phyloP scores from a whole-genome alignment of 1,140 invertebrate species.

The Drosophila santomea region DNA sequence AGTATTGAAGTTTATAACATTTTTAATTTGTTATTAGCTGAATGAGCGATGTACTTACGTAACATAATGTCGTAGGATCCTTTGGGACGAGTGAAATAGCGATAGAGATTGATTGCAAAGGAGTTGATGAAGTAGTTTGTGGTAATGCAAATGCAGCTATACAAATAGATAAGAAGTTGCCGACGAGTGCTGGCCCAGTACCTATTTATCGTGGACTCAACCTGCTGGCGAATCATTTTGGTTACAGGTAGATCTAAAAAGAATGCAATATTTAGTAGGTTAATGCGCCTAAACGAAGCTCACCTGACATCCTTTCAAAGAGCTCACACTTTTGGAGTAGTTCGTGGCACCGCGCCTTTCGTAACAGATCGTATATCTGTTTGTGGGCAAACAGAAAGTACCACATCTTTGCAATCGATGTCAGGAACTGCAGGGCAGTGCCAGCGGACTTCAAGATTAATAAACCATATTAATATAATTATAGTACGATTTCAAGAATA shows the following conservation, averaged over 20 bases:
- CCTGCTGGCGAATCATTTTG: slow-evolving; percentile 29
- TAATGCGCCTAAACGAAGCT: too few species aligned
- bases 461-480: background rate
- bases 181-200: slow-evolving; percentile 64
- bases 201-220: slow-evolving; percentile 50
- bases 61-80: slow-evolving; percentile 45
- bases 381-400: slow-evolving; percentile 62
- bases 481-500: too few species aligned
- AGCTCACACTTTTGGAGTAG: slow-evolving; percentile 63
- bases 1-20: background rate
- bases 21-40: too few species aligned
- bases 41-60: slow-evolving; percentile 49
- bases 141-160: slow-evolving; percentile 43
- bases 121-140: slow-evolving; percentile 65
- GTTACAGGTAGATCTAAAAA: slow-evolving; percentile 55
- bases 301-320: slow-evolving; percentile 57
- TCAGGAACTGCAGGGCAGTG: slow-evolving; percentile 62
- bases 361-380: slow-evolving; percentile 50
- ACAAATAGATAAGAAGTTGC: slow-evolving; percentile 64
- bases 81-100: slow-evolving; percentile 17
- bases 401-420: slow-evolving; percentile 67
- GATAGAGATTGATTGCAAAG: slow-evolving; percentile 50
- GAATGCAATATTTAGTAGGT: background rate
- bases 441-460: slow-evolving; percentile 46
- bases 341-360: slow-evolving; percentile 53